Conservation (phyloP, 2,888 invertebrate genomes). For the Mythimna ferrago region DNA sequence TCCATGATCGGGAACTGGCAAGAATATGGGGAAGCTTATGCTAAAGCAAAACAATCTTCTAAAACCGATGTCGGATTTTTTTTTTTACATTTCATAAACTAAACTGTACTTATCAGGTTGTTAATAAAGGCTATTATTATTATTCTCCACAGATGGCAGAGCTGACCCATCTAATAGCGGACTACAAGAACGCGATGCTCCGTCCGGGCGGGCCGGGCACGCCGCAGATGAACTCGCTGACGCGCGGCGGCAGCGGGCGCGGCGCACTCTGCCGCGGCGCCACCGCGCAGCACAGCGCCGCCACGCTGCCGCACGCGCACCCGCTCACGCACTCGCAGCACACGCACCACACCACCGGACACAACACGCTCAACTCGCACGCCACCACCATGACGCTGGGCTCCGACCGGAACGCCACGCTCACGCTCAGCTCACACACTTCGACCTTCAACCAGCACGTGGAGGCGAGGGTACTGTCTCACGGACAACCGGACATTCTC, state of each 20-base stretch:
- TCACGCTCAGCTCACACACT: constrained; percentile 84
- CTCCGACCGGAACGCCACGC: constrained; percentile 82
- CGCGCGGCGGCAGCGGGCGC: constrained; percentile 93
- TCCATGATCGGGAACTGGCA: too few species aligned
- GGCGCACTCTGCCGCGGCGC: constrained; percentile 86
- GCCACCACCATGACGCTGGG: constrained; percentile 85
- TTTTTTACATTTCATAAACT: too few species aligned
- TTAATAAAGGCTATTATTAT: too few species aligned
- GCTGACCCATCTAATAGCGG: constrained; percentile 97
- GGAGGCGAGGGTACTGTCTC: constrained; percentile 78
- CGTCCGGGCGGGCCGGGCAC: constrained; percentile 94
- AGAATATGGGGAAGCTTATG: too few species aligned
- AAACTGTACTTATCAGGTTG: too few species aligned
- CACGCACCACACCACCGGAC: constrained; percentile 84
- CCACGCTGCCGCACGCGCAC: constrained; percentile 82
- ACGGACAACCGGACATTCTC: constrained; percentile 95
- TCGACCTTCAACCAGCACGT: constrained; percentile 79
- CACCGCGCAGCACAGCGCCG: constrained; percentile 79
- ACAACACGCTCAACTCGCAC: constrained; percentile 91
- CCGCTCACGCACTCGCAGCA: constrained; percentile 74
- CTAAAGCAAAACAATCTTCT: too few species aligned
- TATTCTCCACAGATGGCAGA: constrained; percentile 94
- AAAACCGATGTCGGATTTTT: too few species aligned
- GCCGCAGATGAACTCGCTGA: constrained; percentile 95
- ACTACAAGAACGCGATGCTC: constrained; percentile 97